phyloP scores from a whole-genome alignment of 2,113 vertebrate species.

The Brienomyrus brachyistius region DNA sequence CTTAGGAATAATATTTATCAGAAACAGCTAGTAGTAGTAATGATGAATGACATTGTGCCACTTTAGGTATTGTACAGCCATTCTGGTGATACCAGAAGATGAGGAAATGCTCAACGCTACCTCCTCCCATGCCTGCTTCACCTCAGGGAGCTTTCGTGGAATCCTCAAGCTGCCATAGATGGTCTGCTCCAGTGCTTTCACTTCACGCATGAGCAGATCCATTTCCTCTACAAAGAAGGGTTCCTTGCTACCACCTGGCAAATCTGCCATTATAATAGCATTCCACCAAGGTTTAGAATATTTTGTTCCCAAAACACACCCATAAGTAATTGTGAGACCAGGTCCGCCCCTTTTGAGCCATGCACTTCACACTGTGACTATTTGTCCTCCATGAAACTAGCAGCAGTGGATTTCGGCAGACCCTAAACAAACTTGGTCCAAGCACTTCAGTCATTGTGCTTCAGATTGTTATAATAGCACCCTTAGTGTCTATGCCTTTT shows the following conservation, averaged over 20 bases:
- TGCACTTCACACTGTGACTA: background rate
- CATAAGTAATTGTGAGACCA: background rate
- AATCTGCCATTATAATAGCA: background rate
- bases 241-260: background rate
- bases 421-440: background rate
- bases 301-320: background rate
- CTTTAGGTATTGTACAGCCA: background rate
- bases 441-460: background rate
- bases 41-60: background rate
- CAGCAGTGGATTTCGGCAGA: background rate
- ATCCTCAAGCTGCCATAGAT: background rate
- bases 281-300: background rate
- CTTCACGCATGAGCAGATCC: background rate
- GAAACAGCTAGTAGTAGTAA: background rate
- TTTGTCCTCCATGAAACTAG: background rate
- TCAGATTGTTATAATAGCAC: background rate
- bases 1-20: background rate
- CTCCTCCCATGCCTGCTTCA: background rate
- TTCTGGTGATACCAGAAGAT: background rate
- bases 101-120: background rate
- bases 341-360: background rate
- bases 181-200: background rate
- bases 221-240: background rate
- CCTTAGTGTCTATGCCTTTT: background rate
- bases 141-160: background rate